phyloP scores from a whole-genome alignment of 2,113 vertebrate genomes.

The Halichoerus grypus region DNA sequence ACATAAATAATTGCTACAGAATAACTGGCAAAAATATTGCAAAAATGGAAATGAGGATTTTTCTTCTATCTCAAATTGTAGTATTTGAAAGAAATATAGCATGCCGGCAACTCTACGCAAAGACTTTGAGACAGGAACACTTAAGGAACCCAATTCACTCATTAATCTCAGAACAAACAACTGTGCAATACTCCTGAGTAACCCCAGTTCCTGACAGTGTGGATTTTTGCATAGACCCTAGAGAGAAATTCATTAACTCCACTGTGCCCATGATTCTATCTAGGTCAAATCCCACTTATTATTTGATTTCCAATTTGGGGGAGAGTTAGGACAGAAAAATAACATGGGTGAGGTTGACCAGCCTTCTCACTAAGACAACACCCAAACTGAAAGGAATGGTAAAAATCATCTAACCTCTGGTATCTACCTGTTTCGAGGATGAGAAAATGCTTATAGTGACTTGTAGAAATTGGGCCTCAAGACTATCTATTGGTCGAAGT shows the following conservation, averaged over 20 bases:
- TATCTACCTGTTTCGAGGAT: not conserved
- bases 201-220: not conserved
- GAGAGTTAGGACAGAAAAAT: not conserved
- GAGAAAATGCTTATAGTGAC: not conserved
- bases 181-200: not conserved
- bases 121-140: not conserved
- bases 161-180: not conserved
- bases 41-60: constrained; percentile 69
- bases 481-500: not conserved
- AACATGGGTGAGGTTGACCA: not conserved
- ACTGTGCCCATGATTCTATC: not conserved
- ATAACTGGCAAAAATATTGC: constrained; percentile 65
- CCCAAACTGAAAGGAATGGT: not conserved
- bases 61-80: constrained; percentile 16
- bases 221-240: not conserved
- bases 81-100: constrained; percentile 17
- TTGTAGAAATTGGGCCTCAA: not conserved
- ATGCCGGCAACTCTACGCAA: not conserved
- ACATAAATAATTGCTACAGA: constrained; percentile 69
- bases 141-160: not conserved
- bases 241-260: not conserved
- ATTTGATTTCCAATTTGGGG: not conserved
- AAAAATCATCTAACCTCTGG: not conserved
- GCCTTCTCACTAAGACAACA: not conserved
- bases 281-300: not conserved